Conservation (phyloP, 2,113 vertebrate genomes). For the Myanophis thanlyinensis region DNA sequence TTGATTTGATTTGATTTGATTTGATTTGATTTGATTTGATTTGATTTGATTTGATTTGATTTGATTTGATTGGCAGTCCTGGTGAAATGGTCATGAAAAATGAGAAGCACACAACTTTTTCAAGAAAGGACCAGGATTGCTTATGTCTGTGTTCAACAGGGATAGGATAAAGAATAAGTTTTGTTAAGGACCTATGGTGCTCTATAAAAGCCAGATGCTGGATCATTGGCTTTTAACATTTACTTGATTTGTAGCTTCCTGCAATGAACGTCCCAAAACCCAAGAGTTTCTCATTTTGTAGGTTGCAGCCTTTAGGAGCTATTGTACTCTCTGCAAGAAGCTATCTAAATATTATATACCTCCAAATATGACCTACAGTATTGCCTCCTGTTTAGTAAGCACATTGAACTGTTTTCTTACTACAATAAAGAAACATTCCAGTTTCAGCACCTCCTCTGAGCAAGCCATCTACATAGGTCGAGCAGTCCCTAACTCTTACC, state of each 20-base stretch:
- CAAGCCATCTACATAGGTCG: not conserved
- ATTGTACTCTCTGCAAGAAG: not conserved
- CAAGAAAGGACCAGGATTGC: not conserved
- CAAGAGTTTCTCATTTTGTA: not conserved
- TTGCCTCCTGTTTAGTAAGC: not conserved
- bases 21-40: too few relatives aligned
- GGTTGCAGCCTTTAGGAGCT: not conserved
- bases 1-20: too few relatives aligned
- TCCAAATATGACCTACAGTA: not conserved
- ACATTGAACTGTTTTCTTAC: not conserved
- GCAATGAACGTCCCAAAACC: not conserved
- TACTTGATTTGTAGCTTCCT: not conserved
- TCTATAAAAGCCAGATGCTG: not conserved
- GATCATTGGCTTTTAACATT: not conserved
- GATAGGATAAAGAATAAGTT: not conserved
- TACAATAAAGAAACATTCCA: not conserved
- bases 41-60: too few relatives aligned
- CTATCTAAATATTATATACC: not conserved
- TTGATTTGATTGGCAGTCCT: not conserved
- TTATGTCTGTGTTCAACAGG: not conserved
- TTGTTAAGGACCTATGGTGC: not conserved
- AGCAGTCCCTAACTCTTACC: not conserved
- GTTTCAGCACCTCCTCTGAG: not conserved
- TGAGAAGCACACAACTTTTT: not conserved
- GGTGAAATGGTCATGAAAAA: not conserved